Conservation (phyloP, 2,888 invertebrate genomes). For the Drosophila mercatorum region DNA sequence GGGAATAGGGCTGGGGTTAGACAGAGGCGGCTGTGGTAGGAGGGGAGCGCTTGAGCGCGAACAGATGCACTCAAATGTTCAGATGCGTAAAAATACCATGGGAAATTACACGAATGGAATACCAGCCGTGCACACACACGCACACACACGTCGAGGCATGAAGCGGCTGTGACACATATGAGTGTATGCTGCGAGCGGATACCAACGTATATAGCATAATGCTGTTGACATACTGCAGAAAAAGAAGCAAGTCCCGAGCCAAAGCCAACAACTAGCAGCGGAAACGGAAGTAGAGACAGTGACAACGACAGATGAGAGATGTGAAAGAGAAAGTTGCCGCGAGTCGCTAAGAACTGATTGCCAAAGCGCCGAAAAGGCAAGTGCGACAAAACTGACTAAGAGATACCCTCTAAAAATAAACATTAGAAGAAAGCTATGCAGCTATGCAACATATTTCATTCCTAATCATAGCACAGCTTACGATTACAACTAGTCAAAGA, state of each 20-base stretch:
- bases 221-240: slow-evolving; percentile 67
- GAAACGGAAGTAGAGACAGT: slow-evolving; percentile 69
- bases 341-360: slow-evolving; percentile 59
- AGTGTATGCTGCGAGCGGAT: slow-evolving; percentile 9
- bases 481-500: no score
- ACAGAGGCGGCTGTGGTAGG: background rate
- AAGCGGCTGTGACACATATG: slow-evolving; percentile 17
- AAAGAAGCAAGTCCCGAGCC: slow-evolving; percentile 22
- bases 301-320: slow-evolving; percentile 58
- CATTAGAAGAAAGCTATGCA: no score
- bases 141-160: background rate
- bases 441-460: no score
- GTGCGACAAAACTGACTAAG: background rate
- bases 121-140: slow-evolving; percentile 37
- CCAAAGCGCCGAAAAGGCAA: slow-evolving; percentile 26
- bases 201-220: slow-evolving; percentile 51
- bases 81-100: slow-evolving; percentile 67
- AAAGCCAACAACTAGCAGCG: slow-evolving; percentile 71
- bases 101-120: slow-evolving; percentile 79
- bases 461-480: no score
- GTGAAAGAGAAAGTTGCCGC: slow-evolving; percentile 34
- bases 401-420: slow-evolving; percentile 4
- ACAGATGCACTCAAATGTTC: slow-evolving; percentile 69
- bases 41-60: slow-evolving; percentile 16
- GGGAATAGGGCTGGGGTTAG: slow-evolving; percentile 14